Evolutionary conservation across 1,140 invertebrate species (phyloP).

Genomic region (Leptopilina clavipes): DNA sequence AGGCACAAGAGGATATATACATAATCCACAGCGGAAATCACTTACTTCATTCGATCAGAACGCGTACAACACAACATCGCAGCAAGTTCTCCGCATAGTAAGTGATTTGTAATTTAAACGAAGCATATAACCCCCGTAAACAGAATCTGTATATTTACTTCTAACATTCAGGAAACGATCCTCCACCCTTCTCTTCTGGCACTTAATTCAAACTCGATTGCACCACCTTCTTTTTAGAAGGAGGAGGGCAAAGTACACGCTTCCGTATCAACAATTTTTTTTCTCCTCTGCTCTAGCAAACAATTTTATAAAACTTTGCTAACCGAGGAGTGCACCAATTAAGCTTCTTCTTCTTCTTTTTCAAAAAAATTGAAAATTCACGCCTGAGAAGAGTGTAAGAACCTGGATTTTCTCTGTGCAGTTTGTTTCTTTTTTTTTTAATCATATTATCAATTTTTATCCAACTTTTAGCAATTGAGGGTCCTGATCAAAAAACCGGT

Average conservation of each 20-base stretch:
- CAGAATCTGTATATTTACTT: background rate
- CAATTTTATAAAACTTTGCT: constrained; percentile 64
- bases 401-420: no score
- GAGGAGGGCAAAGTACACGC: constrained; percentile 35
- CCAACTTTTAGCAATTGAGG: no score
- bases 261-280: constrained; percentile 27
- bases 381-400: constrained; percentile 35
- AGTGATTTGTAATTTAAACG: constrained; percentile 27
- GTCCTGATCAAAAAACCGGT: no score
- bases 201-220: background rate
- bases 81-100: constrained; percentile 28
- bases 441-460: no score
- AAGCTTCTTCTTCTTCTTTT: constrained; percentile 66
- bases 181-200: background rate
- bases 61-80: constrained; percentile 26
- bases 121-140: constrained; percentile 8
- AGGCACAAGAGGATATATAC: background rate
- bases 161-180: background rate
- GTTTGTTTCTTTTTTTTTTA: no score
- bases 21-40: constrained; percentile 34
- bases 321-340: constrained; percentile 56
- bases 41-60: constrained; percentile 24
- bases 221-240: constrained; percentile 12
- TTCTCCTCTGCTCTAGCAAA: constrained; percentile 38
- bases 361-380: constrained; percentile 65